Percentiles rank a stretch among this genome's conserved stretches.
These are phyloP conservation scores for Drosophila lini DNA, from an alignment of 1,140 invertebrate genomes.

Conservation along the genomic window DNA sequence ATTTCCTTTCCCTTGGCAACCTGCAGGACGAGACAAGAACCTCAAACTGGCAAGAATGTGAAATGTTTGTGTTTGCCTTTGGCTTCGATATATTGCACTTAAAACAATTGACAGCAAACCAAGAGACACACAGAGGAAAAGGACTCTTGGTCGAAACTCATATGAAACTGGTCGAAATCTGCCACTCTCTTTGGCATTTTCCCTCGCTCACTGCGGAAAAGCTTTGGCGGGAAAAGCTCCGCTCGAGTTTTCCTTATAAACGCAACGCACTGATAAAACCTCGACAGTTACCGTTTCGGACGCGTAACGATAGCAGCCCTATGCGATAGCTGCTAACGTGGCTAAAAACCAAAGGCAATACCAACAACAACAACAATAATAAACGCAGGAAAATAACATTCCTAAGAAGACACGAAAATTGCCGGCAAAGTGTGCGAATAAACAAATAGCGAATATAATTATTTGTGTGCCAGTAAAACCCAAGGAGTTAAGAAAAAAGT, in stretches of 20 bases:
- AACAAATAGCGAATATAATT: slow-evolving; percentile 29
- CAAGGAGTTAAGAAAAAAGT: not conserved
- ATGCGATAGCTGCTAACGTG: slow-evolving; percentile 28
- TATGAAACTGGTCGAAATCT: slow-evolving; percentile 57
- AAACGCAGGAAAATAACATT: slow-evolving; percentile 38
- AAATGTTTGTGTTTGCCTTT: slow-evolving; percentile 49
- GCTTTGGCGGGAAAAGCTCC: slow-evolving; percentile 43
- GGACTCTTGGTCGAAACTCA: slow-evolving; percentile 48
- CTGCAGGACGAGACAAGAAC: slow-evolving; percentile 12
- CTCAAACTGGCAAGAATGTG: slow-evolving; percentile 33
- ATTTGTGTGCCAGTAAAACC: slow-evolving; percentile 21
- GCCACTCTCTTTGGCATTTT: slow-evolving; percentile 28
- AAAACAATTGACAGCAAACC: slow-evolving; percentile 69
- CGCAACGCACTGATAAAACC: slow-evolving; percentile 60
- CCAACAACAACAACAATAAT: slow-evolving; percentile 16
- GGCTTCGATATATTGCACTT: slow-evolving; percentile 65
- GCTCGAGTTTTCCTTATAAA: slow-evolving; percentile 57
- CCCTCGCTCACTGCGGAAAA: slow-evolving; percentile 36
- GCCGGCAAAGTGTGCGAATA: slow-evolving; percentile 58
- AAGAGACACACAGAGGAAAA: slow-evolving; percentile 11
- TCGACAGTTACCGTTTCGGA: slow-evolving; percentile 73
- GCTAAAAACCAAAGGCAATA: slow-evolving; percentile 7
- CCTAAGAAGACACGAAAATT: slow-evolving; percentile 25
- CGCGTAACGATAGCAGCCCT: slow-evolving; percentile 60
- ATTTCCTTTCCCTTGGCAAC: not conserved